These are phyloP conservation scores for Ctenicera cuprea DNA, from an alignment of 2,888 invertebrate species.

Conservation along the genomic window DNA sequence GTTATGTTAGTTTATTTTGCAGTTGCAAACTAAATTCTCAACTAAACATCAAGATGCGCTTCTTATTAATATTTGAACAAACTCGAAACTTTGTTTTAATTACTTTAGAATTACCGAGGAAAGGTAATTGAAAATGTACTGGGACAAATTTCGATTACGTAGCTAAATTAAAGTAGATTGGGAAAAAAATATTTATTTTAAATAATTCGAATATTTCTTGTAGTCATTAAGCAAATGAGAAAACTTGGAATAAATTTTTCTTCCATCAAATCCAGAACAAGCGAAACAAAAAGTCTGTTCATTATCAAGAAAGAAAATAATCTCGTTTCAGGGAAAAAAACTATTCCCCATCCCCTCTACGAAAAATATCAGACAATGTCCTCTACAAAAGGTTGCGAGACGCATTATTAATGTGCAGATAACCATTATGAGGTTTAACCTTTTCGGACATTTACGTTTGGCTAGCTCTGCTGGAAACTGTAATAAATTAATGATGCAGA, in stretches of 20 bases:
- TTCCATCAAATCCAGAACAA: too few species aligned
- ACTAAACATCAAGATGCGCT: too few species aligned
- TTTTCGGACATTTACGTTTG: slow-evolving; percentile 9
- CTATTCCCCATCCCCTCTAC: too few species aligned
- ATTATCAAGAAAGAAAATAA: neutral
- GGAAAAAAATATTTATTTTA: too few species aligned
- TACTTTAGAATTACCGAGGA: neutral
- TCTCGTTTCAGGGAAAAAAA: neutral
- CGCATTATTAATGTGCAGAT: neutral
- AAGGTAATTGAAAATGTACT: too few species aligned
- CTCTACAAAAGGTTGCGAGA: neutral
- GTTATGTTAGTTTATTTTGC: neutral
- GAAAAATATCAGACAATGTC: too few species aligned
- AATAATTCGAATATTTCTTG: too few species aligned
- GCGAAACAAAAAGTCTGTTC: neutral
- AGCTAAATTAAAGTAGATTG: too few species aligned
- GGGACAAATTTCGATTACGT: too few species aligned
- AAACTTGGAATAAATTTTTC: too few species aligned
- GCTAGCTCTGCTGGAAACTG: neutral
- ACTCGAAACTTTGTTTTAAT: neutral
- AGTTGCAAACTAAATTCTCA: neutral
- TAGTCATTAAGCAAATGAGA: too few species aligned
- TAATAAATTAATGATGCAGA: slow-evolving; percentile 27
- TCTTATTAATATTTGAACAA: too few species aligned
- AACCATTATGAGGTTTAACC: slow-evolving; percentile 5